Conservation (phyloP, 2,888 invertebrate species). For the Diplazon laetatorius region DNA sequence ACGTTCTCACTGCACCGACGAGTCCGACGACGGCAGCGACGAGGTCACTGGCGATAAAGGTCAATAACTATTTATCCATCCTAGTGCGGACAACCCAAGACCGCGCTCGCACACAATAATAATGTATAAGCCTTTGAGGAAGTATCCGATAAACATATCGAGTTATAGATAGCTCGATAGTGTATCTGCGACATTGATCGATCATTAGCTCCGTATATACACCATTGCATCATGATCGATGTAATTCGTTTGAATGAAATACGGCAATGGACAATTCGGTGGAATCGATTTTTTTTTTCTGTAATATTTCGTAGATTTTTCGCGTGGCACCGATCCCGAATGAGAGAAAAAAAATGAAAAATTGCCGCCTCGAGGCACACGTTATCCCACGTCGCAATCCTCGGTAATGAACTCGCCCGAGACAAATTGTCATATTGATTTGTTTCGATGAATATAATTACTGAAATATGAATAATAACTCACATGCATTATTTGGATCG, state of each 20-base stretch:
- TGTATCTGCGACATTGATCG: background rate
- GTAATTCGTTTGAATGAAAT: background rate
- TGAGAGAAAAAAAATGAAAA: no score
- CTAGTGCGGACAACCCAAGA: slow-evolving; percentile 40
- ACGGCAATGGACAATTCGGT: no score
- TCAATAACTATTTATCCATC: slow-evolving; percentile 74
- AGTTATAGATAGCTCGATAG: background rate
- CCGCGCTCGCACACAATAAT: slow-evolving; percentile 49
- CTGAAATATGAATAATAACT: no score
- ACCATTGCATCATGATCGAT: background rate
- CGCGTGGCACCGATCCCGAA: no score
- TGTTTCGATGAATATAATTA: no score
- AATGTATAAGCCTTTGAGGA: slow-evolving; percentile 32
- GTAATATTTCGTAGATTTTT: no score
- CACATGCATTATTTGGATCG: no score
- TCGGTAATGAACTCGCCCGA: no score
- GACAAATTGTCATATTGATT: no score
- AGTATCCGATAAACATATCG: slow-evolving; percentile 11
- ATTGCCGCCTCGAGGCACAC: no score
- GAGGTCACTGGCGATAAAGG: slow-evolving; percentile 72
- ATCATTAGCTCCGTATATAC: background rate
- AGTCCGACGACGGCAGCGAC: slow-evolving; percentile 47
- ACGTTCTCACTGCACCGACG: slow-evolving; percentile 60
- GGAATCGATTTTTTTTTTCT: no score
- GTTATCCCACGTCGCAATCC: no score